Evolutionary conservation across 2,888 invertebrate species (phyloP), one percentile per base, ranked within the genome.

Genomic region (Ypsolopha scabrella): DNA sequence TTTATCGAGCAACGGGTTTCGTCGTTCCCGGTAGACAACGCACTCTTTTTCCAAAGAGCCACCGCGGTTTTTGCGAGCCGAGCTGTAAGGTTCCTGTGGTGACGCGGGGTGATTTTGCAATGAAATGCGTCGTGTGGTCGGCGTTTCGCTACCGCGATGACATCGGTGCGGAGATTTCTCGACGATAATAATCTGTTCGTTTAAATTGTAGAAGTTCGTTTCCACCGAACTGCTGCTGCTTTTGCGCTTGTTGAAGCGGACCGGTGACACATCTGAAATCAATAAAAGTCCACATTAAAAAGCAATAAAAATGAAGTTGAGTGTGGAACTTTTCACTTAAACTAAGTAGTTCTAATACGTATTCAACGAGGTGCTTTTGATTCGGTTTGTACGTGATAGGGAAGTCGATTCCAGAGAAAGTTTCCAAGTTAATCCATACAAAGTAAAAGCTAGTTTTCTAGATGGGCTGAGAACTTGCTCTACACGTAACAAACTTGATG

Each of bases 1-100:
- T 68, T 90, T 89, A 65, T 92, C 92, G 52, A 92, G 82, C 54
- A 92, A 81, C 44, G 92, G 92, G 67, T 92, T 92, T 53, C 91
- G 86, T 67, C 90, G 91, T 73, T 92, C 92, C 59, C 89, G 77
- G 56, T 83, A 86, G 13, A 89, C 87, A 58, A 88, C 87, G 60
- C 87, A 88, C 58, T 89, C 88, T 70, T 89, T 89, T 60, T 89
- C 88, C 57, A 87, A 72, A 58, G 87, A 82, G 56, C 81, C 80
- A 51, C 83, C 80, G 61, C 86, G 80, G 67, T 77, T 75, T 71
- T 81, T 82, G 53, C 82, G 81, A 55, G 86, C 78, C 54, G 85
- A 73, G 59, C 79, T 81, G 63, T 87, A 86, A 59, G 77, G 80
- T 61, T 88, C 88, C 55, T 83, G 85, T 47, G 82, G 80, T 61